Conservation (phyloP, 2,797 vertebrate genomes). For the Perodicticus potto region DNA sequence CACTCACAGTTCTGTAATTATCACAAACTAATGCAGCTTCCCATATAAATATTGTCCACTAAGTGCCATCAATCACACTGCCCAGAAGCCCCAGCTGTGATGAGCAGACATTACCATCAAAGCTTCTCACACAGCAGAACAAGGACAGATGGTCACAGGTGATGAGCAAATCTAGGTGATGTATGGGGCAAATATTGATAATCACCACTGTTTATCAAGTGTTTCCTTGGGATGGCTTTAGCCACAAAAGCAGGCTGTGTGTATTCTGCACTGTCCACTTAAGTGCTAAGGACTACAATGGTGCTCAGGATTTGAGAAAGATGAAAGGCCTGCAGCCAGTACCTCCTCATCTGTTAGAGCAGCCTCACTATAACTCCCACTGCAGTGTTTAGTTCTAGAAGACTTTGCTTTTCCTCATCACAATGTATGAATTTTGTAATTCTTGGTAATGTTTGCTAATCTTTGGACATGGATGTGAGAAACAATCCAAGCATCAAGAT, state of each 20-base stretch:
- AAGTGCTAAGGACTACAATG: not conserved
- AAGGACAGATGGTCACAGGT: conserved; percentile 48
- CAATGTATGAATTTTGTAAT: not conserved
- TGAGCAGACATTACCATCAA: not conserved
- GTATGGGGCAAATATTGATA: conserved; percentile 29
- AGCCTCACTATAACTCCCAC: not conserved
- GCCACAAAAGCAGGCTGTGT: not conserved
- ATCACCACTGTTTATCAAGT: not conserved
- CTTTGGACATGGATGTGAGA: not conserved
- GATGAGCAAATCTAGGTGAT: conserved; percentile 1
- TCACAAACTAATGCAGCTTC: conserved; percentile 49
- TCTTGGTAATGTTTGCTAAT: not conserved
- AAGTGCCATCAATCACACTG: conserved; percentile 16
- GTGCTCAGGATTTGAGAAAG: not conserved
- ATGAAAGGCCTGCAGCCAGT: not conserved
- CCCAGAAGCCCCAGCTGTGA: conserved; percentile 30
- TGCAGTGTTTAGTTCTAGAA: not conserved
- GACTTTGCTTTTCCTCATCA: not conserved
- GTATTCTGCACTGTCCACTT: not conserved
- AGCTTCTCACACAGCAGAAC: not conserved
- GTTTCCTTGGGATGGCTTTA: not conserved
- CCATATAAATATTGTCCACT: conserved; percentile 55
- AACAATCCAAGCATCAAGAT: not conserved
- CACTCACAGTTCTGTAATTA: conserved; percentile 46
- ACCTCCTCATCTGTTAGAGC: not conserved